These are phyloP conservation scores for Drosophila truncata DNA, from an alignment of 1,140 invertebrate species.

Conservation along the genomic window DNA sequence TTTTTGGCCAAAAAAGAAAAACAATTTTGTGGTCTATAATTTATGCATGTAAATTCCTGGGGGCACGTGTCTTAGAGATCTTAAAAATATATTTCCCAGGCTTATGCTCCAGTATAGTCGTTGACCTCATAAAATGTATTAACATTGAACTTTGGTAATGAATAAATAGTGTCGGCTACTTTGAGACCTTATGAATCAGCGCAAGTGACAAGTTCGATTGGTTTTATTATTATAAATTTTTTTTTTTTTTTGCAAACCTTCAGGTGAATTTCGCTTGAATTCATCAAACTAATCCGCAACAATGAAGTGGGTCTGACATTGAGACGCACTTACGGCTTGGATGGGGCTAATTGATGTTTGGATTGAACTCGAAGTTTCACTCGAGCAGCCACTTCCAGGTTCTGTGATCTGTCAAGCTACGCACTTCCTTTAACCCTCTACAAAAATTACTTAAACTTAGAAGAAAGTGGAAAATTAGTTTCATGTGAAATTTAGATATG, in stretches of 20 bases:
- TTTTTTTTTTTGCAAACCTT: constrained; percentile 63
- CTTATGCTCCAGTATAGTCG: constrained; percentile 13
- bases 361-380: constrained; percentile 46
- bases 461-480: not conserved
- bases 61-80: constrained; percentile 6
- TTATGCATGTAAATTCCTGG: constrained; percentile 22
- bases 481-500: no score
- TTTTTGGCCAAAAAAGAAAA: constrained; percentile 22
- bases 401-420: constrained; percentile 15
- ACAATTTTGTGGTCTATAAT: constrained; percentile 3
- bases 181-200: constrained; percentile 26
- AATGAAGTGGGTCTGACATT: constrained; percentile 59
- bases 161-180: constrained; percentile 24
- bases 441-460: no score
- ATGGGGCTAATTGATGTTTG: constrained; percentile 64
- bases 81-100: not conserved
- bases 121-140: constrained; percentile 17
- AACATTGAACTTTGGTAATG: constrained; percentile 37
- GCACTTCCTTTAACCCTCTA: constrained; percentile 5
- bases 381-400: constrained; percentile 21
- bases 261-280: constrained; percentile 41
- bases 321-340: constrained; percentile 58
- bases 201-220: constrained; percentile 54
- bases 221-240: not conserved
- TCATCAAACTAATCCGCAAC: constrained; percentile 54